Evolutionary conservation across 2,888 invertebrate genomes (phyloP).

Genomic region (Ypsolopha sequella): DNA sequence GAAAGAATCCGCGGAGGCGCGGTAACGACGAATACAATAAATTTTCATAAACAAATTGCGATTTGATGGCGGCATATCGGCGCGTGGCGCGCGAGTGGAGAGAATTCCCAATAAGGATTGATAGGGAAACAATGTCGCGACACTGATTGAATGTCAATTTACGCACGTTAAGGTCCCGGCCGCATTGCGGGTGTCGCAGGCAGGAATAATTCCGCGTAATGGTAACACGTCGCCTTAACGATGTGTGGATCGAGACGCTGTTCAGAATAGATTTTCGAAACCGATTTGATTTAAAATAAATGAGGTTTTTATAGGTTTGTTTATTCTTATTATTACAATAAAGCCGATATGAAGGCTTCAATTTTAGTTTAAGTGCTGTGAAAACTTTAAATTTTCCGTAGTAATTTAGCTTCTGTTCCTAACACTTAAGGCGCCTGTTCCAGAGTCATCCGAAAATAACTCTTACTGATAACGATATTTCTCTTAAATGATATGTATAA

Average conservation of each 20-base stretch:
- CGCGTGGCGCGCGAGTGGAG: constrained; percentile 41
- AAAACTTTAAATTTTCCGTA: too few species aligned
- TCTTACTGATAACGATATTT: too few species aligned
- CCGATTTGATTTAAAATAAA: constrained; percentile 2
- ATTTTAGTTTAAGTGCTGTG: too few species aligned
- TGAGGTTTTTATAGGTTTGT: background rate
- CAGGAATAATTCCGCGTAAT: constrained; percentile 47
- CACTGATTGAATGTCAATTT: constrained; percentile 69
- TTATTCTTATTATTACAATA: too few species aligned
- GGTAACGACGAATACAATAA: constrained; percentile 71
- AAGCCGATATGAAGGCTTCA: too few species aligned
- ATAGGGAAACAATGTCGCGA: constrained; percentile 66
- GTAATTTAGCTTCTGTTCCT: too few species aligned
- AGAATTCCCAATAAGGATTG: constrained; percentile 63
- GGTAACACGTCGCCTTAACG: constrained; percentile 54
- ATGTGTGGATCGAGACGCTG: constrained; percentile 30
- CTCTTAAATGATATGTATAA: too few species aligned
- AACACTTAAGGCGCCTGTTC: too few species aligned
- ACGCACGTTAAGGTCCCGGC: constrained; percentile 21
- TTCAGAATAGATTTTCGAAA: constrained; percentile 1
- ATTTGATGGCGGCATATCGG: constrained; percentile 64
- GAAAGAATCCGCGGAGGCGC: constrained; percentile 51
- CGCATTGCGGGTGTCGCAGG: constrained; percentile 27
- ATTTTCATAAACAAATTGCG: constrained; percentile 72
- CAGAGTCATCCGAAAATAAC: too few species aligned